These are phyloP conservation scores for Otus sunia DNA, from an alignment of 2,113 vertebrate species.

Conservation along the genomic window DNA sequence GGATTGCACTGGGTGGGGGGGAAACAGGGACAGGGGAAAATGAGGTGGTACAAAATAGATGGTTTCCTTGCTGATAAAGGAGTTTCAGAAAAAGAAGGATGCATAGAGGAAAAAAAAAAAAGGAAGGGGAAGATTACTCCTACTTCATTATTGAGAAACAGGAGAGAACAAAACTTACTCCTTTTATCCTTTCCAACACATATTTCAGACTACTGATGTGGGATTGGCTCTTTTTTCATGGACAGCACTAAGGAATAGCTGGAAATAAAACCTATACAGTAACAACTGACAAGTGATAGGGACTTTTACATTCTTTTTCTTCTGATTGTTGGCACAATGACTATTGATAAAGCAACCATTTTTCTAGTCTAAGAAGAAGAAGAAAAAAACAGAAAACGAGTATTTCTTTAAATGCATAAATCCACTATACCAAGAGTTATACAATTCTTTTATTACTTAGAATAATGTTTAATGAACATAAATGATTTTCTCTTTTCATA, in stretches of 20 bases:
- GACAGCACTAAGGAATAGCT: not conserved
- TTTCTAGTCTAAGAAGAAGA: not conserved
- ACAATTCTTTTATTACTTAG: not conserved
- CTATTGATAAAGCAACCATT: not conserved
- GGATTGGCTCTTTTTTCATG: not conserved
- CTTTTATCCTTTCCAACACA: not conserved
- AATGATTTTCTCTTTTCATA: not conserved
- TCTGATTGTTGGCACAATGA: not conserved
- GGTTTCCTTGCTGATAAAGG: not conserved
- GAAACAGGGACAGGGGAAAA: not conserved
- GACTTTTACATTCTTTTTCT: not conserved
- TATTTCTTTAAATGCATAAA: not conserved
- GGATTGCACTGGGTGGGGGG: not conserved
- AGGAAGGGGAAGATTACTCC: not conserved
- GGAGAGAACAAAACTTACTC: not conserved
- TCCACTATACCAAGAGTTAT: not conserved
- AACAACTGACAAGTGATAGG: not conserved
- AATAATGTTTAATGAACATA: not conserved
- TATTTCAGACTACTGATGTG: not conserved
- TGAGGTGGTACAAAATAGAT: not conserved
- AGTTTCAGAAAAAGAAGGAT: not conserved
- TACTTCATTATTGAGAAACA: not conserved
- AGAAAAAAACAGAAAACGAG: not conserved
- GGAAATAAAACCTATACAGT: not conserved
- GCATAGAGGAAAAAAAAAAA: not conserved